Evolutionary conservation across 2,888 invertebrate species (phyloP).

Genomic region (Ischnus inquisitorius): DNA sequence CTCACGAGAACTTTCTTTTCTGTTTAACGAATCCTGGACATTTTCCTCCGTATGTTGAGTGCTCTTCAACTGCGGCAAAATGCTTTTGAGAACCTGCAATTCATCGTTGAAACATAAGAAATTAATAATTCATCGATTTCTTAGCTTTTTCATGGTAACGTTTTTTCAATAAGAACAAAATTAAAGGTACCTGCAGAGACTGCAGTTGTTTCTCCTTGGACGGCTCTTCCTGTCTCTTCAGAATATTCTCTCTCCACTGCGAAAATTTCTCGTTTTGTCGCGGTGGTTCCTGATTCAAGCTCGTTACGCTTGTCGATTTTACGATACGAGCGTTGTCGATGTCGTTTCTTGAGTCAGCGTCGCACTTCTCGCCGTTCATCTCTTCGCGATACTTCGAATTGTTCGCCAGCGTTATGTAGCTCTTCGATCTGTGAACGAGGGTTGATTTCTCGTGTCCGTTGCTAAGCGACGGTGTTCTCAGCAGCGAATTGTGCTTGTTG

Average conservation of each 20-base stretch:
- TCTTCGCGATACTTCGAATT: slow-evolving; percentile 74
- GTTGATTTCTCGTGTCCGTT: slow-evolving; percentile 58
- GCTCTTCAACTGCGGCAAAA: slow-evolving; percentile 83
- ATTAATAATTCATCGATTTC: neutral
- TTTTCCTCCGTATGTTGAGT: slow-evolving; percentile 81
- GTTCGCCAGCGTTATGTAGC: slow-evolving; percentile 78
- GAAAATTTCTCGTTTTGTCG: slow-evolving; percentile 80
- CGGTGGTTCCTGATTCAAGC: slow-evolving; percentile 74
- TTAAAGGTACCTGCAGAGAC: slow-evolving; percentile 73
- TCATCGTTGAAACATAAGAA: neutral
- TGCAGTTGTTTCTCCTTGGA: slow-evolving; percentile 81
- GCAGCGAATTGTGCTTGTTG: slow-evolving; percentile 49
- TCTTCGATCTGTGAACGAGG: slow-evolving; percentile 80
- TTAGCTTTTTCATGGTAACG: neutral
- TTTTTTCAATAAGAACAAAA: neutral
- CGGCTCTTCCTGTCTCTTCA: slow-evolving; percentile 80
- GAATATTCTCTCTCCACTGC: slow-evolving; percentile 81
- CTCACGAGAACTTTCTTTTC: slow-evolving; percentile 43
- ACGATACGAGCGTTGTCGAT: slow-evolving; percentile 64
- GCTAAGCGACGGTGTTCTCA: slow-evolving; percentile 47
- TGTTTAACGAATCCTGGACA: slow-evolving; percentile 63
- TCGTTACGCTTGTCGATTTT: slow-evolving; percentile 78
- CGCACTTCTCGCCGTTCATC: slow-evolving; percentile 46
- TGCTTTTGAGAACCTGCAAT: slow-evolving; percentile 82
- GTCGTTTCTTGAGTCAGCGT: slow-evolving; percentile 18